These are phyloP conservation scores for Drosophila leonis DNA, from an alignment of 2,888 invertebrate genomes.

Conservation along the genomic window DNA sequence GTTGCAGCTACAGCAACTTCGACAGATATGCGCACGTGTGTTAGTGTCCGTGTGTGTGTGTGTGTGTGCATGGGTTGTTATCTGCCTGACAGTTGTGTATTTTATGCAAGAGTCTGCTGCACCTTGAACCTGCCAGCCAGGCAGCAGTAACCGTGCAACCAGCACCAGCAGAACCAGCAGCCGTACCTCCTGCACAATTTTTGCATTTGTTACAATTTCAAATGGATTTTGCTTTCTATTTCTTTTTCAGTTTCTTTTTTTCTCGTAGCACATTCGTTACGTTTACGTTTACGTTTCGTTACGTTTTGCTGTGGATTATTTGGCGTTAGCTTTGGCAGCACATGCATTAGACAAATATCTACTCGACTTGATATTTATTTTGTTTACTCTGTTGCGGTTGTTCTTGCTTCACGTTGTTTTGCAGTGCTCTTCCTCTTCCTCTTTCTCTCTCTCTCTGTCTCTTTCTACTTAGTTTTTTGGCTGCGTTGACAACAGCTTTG, in stretches of 20 bases:
- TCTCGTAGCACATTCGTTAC: conserved; percentile 44
- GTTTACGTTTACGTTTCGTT: conserved; percentile 56
- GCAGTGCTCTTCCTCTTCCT: background rate
- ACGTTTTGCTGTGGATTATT: conserved; percentile 55
- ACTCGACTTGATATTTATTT: conserved; percentile 65
- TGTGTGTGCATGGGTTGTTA: conserved; percentile 37
- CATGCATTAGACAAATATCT: conserved; percentile 62
- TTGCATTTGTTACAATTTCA: conserved; percentile 74
- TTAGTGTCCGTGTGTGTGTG: conserved; percentile 11
- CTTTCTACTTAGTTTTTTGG: conserved; percentile 22
- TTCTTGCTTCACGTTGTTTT: conserved; percentile 1
- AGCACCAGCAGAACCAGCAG: conserved; percentile 17
- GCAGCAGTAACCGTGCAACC: conserved; percentile 2
- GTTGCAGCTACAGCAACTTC: conserved; percentile 60
- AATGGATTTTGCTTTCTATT: conserved; percentile 59
- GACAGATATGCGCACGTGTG: conserved; percentile 55
- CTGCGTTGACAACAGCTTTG: conserved; percentile 65
- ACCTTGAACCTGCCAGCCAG: conserved; percentile 47
- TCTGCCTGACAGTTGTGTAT: conserved; percentile 55
- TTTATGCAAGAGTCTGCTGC: conserved; percentile 60
- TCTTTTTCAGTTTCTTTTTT: background rate
- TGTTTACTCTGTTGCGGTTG: conserved; percentile 65
- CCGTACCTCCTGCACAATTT: conserved; percentile 48
- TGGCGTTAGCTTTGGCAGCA: conserved; percentile 56
- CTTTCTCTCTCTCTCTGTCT: background rate